phyloP scores from a whole-genome alignment of 2,113 vertebrate genomes.

The Chaenocephalus aceratus region DNA sequence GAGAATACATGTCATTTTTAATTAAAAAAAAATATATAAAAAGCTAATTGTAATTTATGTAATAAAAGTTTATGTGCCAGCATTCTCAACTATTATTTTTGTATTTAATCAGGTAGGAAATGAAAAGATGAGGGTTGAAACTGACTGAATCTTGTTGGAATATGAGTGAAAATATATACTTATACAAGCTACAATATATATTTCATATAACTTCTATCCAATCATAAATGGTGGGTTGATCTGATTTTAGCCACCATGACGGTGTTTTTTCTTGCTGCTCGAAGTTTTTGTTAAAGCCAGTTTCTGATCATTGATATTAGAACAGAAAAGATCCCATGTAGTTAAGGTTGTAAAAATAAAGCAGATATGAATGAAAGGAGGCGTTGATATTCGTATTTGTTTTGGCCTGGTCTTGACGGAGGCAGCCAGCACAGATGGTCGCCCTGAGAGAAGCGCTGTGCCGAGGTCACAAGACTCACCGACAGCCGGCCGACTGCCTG shows the following conservation, averaged over 20 bases:
- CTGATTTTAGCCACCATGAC: too few species aligned
- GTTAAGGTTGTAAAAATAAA: not conserved
- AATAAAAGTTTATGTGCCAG: not conserved
- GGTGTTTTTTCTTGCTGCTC: too few species aligned
- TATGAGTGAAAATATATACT: not conserved
- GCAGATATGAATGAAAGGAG: not conserved
- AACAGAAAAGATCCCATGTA: not conserved
- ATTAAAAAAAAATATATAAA: too few species aligned
- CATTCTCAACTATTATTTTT: not conserved
- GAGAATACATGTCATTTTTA: not conserved
- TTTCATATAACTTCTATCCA: too few species aligned
- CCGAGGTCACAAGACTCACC: conserved; percentile 65
- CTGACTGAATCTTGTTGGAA: not conserved
- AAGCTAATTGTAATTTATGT: too few species aligned
- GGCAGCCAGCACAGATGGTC: conserved; percentile 77
- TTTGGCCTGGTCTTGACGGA: conserved; percentile 26
- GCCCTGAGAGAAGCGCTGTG: conserved; percentile 54
- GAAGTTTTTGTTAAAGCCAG: too few species aligned
- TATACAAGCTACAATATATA: not conserved
- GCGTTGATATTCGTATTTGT: not conserved
- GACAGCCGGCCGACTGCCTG: not conserved
- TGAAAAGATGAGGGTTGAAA: not conserved
- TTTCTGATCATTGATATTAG: too few species aligned
- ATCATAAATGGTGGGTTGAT: too few species aligned
- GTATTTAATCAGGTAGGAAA: not conserved